Conservation (phyloP, 2,797 vertebrate species). For the Lutjanus argentimaculatus region DNA sequence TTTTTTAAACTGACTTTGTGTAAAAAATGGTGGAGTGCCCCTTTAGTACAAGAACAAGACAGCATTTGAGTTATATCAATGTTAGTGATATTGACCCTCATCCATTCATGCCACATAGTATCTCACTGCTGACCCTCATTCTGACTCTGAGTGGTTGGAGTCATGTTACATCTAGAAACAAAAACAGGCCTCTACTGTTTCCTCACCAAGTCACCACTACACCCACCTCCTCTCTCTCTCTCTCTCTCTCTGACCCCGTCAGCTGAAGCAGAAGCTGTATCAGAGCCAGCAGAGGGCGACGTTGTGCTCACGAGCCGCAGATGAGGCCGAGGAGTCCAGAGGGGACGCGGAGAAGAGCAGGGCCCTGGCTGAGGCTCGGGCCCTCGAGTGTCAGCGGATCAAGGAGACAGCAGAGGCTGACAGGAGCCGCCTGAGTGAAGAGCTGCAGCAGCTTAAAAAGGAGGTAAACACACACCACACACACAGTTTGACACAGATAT, state of each 20-base stretch:
- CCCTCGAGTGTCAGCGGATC: conserved; percentile 71
- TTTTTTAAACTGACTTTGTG: too few species aligned
- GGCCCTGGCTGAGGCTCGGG: conserved; percentile 75
- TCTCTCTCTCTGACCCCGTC: background rate
- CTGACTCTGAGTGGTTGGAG: conserved; percentile 4
- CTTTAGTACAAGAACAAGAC: background rate
- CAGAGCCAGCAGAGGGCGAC: conserved; percentile 83
- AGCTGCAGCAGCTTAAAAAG: conserved; percentile 79
- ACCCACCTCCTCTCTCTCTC: background rate
- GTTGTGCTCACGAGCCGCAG: conserved; percentile 73
- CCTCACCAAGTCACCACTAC: conserved; percentile 16
- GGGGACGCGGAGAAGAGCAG: conserved; percentile 76
- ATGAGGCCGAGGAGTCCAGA: conserved; percentile 66
- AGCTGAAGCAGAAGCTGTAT: conserved; percentile 85
- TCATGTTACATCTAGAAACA: conserved; percentile 52
- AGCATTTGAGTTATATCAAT: background rate
- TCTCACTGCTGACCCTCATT: background rate
- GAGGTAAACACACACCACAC: conserved; percentile 59
- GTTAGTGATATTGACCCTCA: background rate
- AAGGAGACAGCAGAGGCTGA: conserved; percentile 71
- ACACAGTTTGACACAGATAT: background rate
- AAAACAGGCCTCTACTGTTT: conserved; percentile 54
- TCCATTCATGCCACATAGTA: background rate
- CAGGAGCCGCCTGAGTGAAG: conserved; percentile 70
- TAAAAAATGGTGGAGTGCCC: background rate